Percentiles rank a stretch among this genome's conserved stretches.
Conservation (phyloP, 2,888 invertebrate species). For the Micropterix aruncella region DNA sequence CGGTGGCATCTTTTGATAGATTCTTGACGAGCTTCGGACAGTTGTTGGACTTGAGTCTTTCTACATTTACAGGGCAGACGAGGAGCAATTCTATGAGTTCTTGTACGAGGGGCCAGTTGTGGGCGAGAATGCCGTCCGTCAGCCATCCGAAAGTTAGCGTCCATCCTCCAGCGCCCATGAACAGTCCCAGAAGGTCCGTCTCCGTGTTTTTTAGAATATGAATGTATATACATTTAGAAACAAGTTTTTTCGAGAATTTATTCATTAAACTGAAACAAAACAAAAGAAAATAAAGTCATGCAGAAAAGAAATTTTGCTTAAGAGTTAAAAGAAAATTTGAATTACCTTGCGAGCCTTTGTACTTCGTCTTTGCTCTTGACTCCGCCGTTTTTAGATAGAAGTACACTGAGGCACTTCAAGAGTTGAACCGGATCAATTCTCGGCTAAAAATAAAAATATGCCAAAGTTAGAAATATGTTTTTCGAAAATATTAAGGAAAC, state of each 20-base stretch:
- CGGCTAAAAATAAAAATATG: slow-evolving; percentile 59
- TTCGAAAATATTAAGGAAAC: no score
- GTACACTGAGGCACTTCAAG: slow-evolving; percentile 75
- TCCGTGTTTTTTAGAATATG: slow-evolving; percentile 83
- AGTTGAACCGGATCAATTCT: slow-evolving; percentile 85
- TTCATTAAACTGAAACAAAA: slow-evolving; percentile 74
- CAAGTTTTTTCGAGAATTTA: slow-evolving; percentile 88
- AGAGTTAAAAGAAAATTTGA: slow-evolving; percentile 14
- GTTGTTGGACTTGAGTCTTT: slow-evolving; percentile 79
- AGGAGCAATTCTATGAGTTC: slow-evolving; percentile 77
- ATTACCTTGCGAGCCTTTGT: slow-evolving; percentile 72
- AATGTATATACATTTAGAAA: slow-evolving; percentile 90
- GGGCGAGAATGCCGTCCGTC: slow-evolving; percentile 67
- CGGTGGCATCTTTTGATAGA: slow-evolving; percentile 67
- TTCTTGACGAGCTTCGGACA: slow-evolving; percentile 86
- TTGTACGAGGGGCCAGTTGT: slow-evolving; percentile 77
- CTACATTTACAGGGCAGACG: slow-evolving; percentile 81
- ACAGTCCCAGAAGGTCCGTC: slow-evolving; percentile 68
- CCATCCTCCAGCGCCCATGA: slow-evolving; percentile 90
- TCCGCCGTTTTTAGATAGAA: slow-evolving; percentile 72
- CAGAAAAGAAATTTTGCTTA: slow-evolving; percentile 11
- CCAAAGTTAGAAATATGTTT: no score
- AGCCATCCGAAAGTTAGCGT: slow-evolving; percentile 81
- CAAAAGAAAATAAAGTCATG: no score
- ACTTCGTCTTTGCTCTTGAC: slow-evolving; percentile 83